Evolutionary conservation across 2,113 vertebrate species (phyloP), one percentile per base, ranked within the genome.

Genomic region (Typhlomys cinereus): DNA sequence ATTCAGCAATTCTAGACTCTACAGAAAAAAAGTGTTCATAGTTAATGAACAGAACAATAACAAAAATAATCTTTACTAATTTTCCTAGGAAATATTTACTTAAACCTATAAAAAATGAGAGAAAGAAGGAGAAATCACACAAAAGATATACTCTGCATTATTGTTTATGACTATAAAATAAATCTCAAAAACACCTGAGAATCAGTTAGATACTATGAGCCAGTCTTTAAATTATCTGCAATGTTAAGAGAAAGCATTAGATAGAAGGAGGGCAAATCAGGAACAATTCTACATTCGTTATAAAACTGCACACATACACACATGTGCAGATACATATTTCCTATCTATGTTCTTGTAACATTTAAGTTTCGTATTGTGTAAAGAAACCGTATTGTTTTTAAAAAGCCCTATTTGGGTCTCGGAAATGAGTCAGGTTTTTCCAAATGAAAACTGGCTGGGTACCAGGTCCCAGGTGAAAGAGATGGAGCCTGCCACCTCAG

Each of bases 391-490:
- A 29, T 48, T n/a, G n/a, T n/a, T n/a, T 66, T 64, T 13, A 9
- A 64, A 41, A 31, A 89, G n/a, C 50, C 36, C 67, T 11, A 44
- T 39, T 36, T 54, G n/a, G 52, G 46, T 12, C 17, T 46, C 2
- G n/a, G 25, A 93, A 88, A 85, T 75, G 39, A 67, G 8, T 23
- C 87, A 95, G 66, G 18, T 87, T 34, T 86, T 80, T 92, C 61
- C 57, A 44, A 36, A 27, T 83, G 36, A 87, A 76, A 85, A 46
- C 14, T 61, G n/a, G 39, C 75, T 39, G 44, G 46, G 61, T 36
- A 44, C 66, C 59, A 41, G 48, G 34, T 75, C 39, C 39, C 50
- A 85, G 66, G 29, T 48, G 10, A 88, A 79, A 85, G 66, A 29
- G 18, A 73, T 23, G 41, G n/a, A 74, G 59, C 52, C 76, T n/a